Percentiles rank a stretch among this genome's conserved stretches.
phyloP scores from a whole-genome alignment of 2,888 invertebrate species.

The Mythimna vitellina region DNA sequence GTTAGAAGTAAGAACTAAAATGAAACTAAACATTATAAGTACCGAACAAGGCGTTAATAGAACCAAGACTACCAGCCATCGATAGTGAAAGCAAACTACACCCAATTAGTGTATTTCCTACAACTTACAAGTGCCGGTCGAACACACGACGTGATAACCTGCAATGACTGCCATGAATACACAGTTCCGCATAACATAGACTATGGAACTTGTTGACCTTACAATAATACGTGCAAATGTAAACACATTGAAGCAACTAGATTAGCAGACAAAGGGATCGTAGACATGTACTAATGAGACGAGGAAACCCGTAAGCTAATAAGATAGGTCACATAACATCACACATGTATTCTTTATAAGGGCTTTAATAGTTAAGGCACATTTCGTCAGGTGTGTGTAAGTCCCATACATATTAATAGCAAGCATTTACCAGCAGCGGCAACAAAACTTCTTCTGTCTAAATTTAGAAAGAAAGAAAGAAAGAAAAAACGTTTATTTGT shows the following conservation, averaged over 20 bases:
- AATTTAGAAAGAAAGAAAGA: too few species aligned
- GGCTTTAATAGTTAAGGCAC: neutral
- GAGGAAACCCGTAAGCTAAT: slow-evolving; percentile 27
- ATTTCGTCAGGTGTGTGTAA: neutral
- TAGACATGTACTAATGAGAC: slow-evolving; percentile 27
- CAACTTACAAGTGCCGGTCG: slow-evolving; percentile 47
- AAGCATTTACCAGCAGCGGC: neutral
- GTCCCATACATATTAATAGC: neutral
- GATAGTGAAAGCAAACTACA: slow-evolving; percentile 51
- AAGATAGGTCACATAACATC: neutral
- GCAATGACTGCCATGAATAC: slow-evolving; percentile 30
- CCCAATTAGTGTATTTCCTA: slow-evolving; percentile 57
- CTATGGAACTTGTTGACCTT: slow-evolving; percentile 61
- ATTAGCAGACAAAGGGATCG: slow-evolving; percentile 48
- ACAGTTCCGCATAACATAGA: slow-evolving; percentile 48
- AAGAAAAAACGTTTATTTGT: too few species aligned
- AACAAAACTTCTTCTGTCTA: too few species aligned
- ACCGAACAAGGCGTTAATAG: neutral
- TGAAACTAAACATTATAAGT: neutral
- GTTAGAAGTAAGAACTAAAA: slow-evolving; percentile 1
- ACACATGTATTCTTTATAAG: neutral
- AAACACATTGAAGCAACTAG: slow-evolving; percentile 34
- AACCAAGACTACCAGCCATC: slow-evolving; percentile 12
- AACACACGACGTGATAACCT: slow-evolving; percentile 49
- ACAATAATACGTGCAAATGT: slow-evolving; percentile 34